Base-by-base conservation (phyloP, 1,140 invertebrate species). In the Eumaeus atala region DNA sequence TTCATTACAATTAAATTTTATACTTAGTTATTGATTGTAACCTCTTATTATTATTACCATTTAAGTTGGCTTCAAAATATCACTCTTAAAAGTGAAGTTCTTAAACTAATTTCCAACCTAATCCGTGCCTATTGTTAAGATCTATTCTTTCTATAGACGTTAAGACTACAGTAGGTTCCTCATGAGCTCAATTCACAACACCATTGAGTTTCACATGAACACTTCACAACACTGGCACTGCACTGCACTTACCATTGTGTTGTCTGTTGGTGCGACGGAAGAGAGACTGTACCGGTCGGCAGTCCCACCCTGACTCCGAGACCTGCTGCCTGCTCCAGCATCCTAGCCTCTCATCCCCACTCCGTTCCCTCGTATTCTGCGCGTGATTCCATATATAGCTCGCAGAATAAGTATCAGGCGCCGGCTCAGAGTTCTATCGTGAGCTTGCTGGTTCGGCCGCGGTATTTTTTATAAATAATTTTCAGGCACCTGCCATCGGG, bases 221-320 rank as follows among this genome's bases (percentile, higher is more conserved):
- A 55, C 40, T 54, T 55, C 64, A 71, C 67, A 54, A 55, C 64
- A 73, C 67, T 66, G 18, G 54, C 69, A 75, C 70, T 66, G 62
- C 64, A 66, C 64, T 66, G 4, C 54, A 85, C 83, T 86, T 78
- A 86, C 83, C 83, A 86, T 86, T 81, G 77, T 67, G 17, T 48
- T 77, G 70, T 76, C 71, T 78, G 68, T 77, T 81, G 73, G 72
- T 72, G 71, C 74, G 74, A 78, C 72, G 74, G 77, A 78, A 77
- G 77, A 82, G 78, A 78, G 83, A 86, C 80, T 84, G 80, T 69
- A 74, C 73, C 72, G 73, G 59, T 81, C 74, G 79, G 78, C 72
- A 83, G 80, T 82, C 80, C 78, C 83, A 81, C 80, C 83, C 83
- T 77, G 78, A 84, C 83, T 86, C 82, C 78, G 77, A 82, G 69